Percentiles rank a stretch among this genome's conserved stretches.
These are phyloP conservation scores for Mamestra brassicae DNA, from an alignment of 2,888 invertebrate genomes.

Conservation along the genomic window DNA sequence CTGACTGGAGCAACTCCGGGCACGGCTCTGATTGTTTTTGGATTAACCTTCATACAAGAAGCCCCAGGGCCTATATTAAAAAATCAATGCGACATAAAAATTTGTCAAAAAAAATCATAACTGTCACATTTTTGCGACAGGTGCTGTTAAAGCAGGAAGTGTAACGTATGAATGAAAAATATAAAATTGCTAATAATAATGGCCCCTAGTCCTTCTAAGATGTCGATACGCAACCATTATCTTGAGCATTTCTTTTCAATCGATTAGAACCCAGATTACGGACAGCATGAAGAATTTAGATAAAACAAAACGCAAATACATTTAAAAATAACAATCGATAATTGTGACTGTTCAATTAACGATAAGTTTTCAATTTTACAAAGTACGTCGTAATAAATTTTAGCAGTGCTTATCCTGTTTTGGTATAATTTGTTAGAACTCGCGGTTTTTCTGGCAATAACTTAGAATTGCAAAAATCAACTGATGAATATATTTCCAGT, in stretches of 20 bases:
- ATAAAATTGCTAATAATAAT: background rate
- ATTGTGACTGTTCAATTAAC: slow-evolving; percentile 23
- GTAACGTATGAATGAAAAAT: no score
- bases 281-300: background rate
- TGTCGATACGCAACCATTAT: slow-evolving; percentile 2
- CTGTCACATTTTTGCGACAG: no score
- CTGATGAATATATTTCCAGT: slow-evolving; percentile 23
- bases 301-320: slow-evolving; percentile 10
- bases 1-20: no score
- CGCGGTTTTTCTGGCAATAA: slow-evolving; percentile 16
- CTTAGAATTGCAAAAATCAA: slow-evolving; percentile 3
- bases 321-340: slow-evolving; percentile 9
- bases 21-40: no score
- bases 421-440: slow-evolving; percentile 1
- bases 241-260: background rate
- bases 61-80: no score
- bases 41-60: no score
- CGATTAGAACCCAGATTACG: background rate
- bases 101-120: no score
- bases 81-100: no score
- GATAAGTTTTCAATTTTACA: slow-evolving; percentile 1
- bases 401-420: slow-evolving; percentile 15
- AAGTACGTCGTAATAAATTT: slow-evolving; percentile 12
- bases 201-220: background rate
- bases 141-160: no score